Percentiles rank a stretch among this genome's conserved stretches.
phyloP scores from a whole-genome alignment of 1,140 invertebrate genomes.

The Drusus annulatus region DNA sequence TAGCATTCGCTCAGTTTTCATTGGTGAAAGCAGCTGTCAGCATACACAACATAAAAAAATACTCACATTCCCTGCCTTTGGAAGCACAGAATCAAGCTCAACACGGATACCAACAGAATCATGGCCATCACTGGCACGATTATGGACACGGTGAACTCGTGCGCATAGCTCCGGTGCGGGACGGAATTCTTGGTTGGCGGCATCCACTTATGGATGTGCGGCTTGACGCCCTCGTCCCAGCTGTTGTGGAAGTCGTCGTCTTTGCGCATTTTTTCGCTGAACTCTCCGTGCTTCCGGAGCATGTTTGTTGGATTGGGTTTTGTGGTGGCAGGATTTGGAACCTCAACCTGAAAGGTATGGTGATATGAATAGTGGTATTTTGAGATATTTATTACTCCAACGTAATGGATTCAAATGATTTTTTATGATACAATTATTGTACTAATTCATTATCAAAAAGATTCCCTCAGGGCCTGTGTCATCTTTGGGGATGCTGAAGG shows the following conservation, averaged over 20 bases:
- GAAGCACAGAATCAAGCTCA: conserved; percentile 84
- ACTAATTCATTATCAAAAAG: no score
- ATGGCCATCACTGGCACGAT: conserved; percentile 80
- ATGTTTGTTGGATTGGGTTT: not conserved
- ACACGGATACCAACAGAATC: conserved; percentile 75
- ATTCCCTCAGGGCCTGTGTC: no score
- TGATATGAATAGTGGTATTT: no score
- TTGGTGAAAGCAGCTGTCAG: no score
- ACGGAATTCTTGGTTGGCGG: conserved; percentile 74
- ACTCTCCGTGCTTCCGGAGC: not conserved
- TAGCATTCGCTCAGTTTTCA: no score
- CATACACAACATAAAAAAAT: conserved; percentile 29
- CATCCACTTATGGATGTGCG: conserved; percentile 67
- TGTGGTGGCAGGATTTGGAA: not conserved
- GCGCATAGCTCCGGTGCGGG: conserved; percentile 79
- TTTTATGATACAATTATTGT: no score
- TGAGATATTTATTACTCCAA: no score
- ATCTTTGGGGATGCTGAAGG: no score
- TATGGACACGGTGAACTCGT: conserved; percentile 81
- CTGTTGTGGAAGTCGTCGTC: not conserved
- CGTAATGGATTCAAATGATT: no score
- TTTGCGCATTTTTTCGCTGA: not conserved
- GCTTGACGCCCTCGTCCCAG: not conserved
- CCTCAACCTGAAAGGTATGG: conserved; percentile 1
- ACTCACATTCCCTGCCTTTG: conserved; percentile 87